Conservation (phyloP, 2,113 vertebrate genomes). For the Herpailurus yagouaroundi region DNA sequence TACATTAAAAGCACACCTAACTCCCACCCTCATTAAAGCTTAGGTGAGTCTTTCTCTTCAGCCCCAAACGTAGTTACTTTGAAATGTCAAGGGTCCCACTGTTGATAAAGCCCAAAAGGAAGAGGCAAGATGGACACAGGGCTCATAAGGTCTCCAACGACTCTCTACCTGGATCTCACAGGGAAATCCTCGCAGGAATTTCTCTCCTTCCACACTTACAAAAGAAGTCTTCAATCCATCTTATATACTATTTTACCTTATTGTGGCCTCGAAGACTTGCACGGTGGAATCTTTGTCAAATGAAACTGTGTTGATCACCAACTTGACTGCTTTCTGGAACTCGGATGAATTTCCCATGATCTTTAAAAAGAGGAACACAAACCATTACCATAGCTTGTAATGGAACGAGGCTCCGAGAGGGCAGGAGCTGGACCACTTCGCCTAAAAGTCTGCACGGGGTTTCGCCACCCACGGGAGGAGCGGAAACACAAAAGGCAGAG, state of each 20-base stretch:
- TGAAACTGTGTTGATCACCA: conserved; percentile 97
- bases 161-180: not conserved
- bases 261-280: conserved; percentile 98
- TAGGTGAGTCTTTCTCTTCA: not conserved
- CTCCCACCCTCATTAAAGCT: not conserved
- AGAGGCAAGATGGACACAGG: not conserved
- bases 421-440: not conserved
- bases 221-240: not conserved
- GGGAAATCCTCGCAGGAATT: not conserved
- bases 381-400: not conserved
- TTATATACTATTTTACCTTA: conserved; percentile 88
- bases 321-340: conserved; percentile 96
- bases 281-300: conserved; percentile 99
- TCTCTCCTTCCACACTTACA: rapidly evolving
- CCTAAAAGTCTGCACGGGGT: not conserved
- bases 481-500: not conserved
- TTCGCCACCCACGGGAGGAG: not conserved
- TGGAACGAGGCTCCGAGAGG: not conserved
- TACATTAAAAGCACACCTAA: not conserved
- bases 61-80: not conserved
- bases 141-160: rapidly evolving
- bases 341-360: conserved; percentile 97
- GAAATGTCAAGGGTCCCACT: not conserved
- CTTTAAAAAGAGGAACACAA: conserved; percentile 85
- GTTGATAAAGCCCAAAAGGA: not conserved